Percentiles rank a stretch among this genome's conserved stretches.
phyloP scores from a whole-genome alignment of 2,888 invertebrate genomes.

The Tiphia femorata region DNA sequence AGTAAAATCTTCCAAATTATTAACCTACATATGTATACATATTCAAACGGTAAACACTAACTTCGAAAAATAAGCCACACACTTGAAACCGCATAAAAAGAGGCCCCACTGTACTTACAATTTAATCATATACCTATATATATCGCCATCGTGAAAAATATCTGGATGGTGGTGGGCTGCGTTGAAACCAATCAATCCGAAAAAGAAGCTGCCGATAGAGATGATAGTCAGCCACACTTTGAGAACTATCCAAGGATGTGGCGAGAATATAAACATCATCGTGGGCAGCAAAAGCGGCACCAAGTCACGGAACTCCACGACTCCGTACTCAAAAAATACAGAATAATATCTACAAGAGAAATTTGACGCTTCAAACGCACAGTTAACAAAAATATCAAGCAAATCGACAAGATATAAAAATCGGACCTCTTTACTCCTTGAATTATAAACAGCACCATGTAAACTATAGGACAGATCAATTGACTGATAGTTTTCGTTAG shows the following conservation, averaged over 20 bases:
- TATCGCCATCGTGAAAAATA: conserved; percentile 84
- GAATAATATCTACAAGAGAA: conserved; percentile 50
- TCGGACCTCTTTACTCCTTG: conserved; percentile 69
- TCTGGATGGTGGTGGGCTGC: conserved; percentile 86
- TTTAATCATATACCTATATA: conserved; percentile 70
- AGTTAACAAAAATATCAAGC: no score
- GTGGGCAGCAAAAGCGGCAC: conserved; percentile 67
- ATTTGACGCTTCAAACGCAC: no score
- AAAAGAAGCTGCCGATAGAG: conserved; percentile 73
- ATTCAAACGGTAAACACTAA: no score
- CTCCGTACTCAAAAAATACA: conserved; percentile 28
- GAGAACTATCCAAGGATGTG: conserved; percentile 62
- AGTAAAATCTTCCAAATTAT: no score
- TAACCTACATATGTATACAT: no score
- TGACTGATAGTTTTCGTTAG: conserved; percentile 71
- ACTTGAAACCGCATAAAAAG: not conserved
- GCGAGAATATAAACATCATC: conserved; percentile 66
- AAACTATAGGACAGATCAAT: conserved; percentile 71
- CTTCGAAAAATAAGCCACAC: no score
- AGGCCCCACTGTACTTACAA: not conserved
- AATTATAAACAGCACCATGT: conserved; percentile 61
- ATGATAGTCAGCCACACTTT: conserved; percentile 73
- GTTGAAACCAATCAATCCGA: conserved; percentile 77
- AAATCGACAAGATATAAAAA: no score
- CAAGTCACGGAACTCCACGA: conserved; percentile 52